Evolutionary conservation across 2,888 invertebrate species (phyloP).

Genomic region (Venustoraphidia nigricollis): DNA sequence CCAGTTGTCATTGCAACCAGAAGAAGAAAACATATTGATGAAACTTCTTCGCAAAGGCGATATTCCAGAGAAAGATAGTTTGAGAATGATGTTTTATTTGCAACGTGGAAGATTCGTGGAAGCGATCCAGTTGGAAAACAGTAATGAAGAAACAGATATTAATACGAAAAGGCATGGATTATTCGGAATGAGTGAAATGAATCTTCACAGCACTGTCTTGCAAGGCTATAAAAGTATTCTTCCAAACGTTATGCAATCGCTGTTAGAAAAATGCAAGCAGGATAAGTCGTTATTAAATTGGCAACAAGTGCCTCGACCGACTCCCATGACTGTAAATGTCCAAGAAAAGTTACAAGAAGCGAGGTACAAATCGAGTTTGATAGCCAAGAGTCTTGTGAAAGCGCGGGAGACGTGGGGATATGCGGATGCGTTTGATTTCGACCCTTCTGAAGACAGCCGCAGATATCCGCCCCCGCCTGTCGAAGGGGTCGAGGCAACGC

Average conservation of each 20-base stretch:
- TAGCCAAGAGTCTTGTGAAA: constrained; percentile 31
- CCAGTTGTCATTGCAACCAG: constrained; percentile 39
- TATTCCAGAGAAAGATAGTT: constrained; percentile 42
- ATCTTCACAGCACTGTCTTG: constrained; percentile 13
- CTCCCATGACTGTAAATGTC: constrained; percentile 42
- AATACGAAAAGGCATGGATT: constrained; percentile 17
- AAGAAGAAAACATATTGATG: constrained; percentile 53
- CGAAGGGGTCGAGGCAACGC: constrained; percentile 36
- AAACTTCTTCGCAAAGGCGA: constrained; percentile 36
- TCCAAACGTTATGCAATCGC: constrained; percentile 20
- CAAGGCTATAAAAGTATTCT: constrained; percentile 9
- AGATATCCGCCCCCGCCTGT: constrained; percentile 27
- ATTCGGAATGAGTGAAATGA: constrained; percentile 17
- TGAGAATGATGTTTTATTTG: constrained; percentile 54
- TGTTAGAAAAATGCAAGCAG: constrained; percentile 19
- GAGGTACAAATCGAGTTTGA: constrained; percentile 29
- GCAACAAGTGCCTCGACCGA: constrained; percentile 30
- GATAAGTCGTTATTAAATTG: constrained; percentile 12
- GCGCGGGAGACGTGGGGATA: constrained; percentile 32
- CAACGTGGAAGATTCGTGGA: constrained; percentile 40
- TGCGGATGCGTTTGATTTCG: constrained; percentile 9
- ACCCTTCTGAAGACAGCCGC: constrained; percentile 29
- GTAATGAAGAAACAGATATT: constrained; percentile 9
- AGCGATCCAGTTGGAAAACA: constrained; percentile 32
- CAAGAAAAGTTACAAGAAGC: constrained; percentile 24